phyloP scores from a whole-genome alignment of 1,140 invertebrate species.

The Planococcus citri region DNA sequence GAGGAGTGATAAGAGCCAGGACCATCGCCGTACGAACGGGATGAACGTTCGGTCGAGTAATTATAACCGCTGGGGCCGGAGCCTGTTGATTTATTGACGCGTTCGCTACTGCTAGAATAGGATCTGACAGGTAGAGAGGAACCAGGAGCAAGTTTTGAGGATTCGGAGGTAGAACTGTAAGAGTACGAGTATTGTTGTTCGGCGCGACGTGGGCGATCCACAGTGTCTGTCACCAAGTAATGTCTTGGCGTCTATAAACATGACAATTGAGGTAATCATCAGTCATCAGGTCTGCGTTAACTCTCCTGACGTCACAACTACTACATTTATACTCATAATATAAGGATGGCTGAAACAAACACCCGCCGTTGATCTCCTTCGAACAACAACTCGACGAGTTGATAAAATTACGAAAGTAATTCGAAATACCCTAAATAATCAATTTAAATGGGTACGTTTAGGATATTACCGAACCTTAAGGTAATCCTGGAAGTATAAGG shows the following conservation, averaged over 20 bases:
- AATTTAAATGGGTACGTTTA: too few species aligned
- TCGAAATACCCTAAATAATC: too few species aligned
- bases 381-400: too few species aligned
- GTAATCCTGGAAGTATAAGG: too few species aligned
- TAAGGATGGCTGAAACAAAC: conserved; percentile 1
- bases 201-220: conserved; percentile 49
- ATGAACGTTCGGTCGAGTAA: conserved; percentile 56
- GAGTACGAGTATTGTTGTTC: conserved; percentile 72
- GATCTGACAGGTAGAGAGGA: conserved; percentile 44
- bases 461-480: too few species aligned
- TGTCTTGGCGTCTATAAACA: conserved; percentile 48
- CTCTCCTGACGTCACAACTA: conserved; percentile 15
- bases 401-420: too few species aligned
- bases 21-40: conserved; percentile 47
- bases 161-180: conserved; percentile 44
- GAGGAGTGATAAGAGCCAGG: conserved; percentile 62
- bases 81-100: conserved; percentile 45
- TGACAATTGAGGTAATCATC: conserved; percentile 25
- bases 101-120: conserved; percentile 52
- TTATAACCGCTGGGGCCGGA: conserved; percentile 49
- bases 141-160: conserved; percentile 29
- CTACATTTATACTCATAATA: neutral
- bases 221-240: conserved; percentile 43
- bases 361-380: too few species aligned
- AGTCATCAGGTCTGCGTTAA: conserved; percentile 22